Evolutionary conservation across 2,113 vertebrate species (phyloP), one percentile per base, ranked within the genome.

Genomic region (Gulo gulo): DNA sequence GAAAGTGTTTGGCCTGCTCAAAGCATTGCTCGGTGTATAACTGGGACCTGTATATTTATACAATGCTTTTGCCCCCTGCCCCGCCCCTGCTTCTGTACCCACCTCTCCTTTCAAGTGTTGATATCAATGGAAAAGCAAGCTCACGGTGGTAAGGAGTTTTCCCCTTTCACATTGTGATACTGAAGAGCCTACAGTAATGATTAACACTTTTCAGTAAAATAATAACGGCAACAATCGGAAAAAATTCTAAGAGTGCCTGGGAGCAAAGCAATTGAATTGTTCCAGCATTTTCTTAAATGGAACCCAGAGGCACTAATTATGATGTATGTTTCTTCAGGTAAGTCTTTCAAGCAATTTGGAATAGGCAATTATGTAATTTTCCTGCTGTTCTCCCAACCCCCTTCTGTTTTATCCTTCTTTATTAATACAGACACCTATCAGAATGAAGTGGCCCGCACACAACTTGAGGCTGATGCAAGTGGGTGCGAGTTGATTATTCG

Each of bases 281-380:
- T 91, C 67, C n/a, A 94, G 67, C 36, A 74, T 89, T 97, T 97
- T 97, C 85, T 93, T 91, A 96, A 98, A 95, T 76, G 78, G 78
- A 97, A 88, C 20, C 88, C 18, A 80, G 85, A 95, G 91, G 88
- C 93, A 45, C 93, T 96, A 96, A 97, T 97, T 93, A 96, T 96
- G 76, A 96, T 96, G 96, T 67, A 81, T 96, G 31, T 96, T 95
- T 97, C 91, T 96, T 96, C 92, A 88, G 82, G 88, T 97, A 79
- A 97, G 95, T 93, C 59, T 95, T 97, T 85, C 45, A 96, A 95
- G 61, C 63, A 52, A 94, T 94, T 96, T 95, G 89, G 84, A 97
- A 80, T 26, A 93, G 81, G 61, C 90, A 97, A 65, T 96, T 95
- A 95, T 95, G 36, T 69, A 50, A 94, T 96, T 96, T 98, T 92